Percentiles rank a stretch among this genome's conserved stretches.
These are phyloP conservation scores for Mellivora capensis DNA, from an alignment of 2,113 vertebrate genomes.

Conservation along the genomic window DNA sequence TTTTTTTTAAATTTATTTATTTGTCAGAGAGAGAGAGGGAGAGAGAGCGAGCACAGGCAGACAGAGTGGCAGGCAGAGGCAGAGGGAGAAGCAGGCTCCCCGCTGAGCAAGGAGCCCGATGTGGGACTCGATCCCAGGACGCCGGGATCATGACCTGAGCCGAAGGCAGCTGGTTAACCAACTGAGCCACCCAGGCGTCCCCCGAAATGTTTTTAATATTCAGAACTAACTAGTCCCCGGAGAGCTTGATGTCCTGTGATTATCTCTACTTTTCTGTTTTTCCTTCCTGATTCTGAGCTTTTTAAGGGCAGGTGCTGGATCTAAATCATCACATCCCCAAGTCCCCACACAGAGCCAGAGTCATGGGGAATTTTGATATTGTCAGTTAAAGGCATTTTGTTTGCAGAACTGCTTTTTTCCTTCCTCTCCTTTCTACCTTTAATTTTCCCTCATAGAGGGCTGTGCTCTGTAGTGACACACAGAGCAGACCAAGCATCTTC, in stretches of 20 bases:
- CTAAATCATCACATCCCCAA: not conserved
- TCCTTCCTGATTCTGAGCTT: not conserved
- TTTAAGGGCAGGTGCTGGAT: not conserved
- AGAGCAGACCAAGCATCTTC: not conserved
- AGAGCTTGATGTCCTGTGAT: not conserved
- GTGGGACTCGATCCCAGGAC: too few relatives aligned
- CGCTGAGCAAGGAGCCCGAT: too few relatives aligned
- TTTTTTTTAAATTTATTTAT: too few relatives aligned
- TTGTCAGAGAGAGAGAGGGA: too few relatives aligned
- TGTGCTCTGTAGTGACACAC: not conserved
- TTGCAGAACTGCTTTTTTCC: not conserved
- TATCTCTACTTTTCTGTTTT: not conserved
- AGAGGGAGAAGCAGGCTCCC: too few relatives aligned
- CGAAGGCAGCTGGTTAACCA: too few relatives aligned
- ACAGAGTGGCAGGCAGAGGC: too few relatives aligned
- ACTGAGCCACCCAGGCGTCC: too few relatives aligned
- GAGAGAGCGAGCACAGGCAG: too few relatives aligned
- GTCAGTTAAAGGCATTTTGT: not conserved
- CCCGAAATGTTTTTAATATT: not conserved
- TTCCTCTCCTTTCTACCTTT: not conserved
- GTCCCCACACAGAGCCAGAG: not conserved
- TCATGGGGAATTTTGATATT: not conserved
- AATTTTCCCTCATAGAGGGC: not conserved
- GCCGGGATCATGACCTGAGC: too few relatives aligned
- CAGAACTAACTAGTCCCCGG: not conserved